phyloP scores from a whole-genome alignment of 2,797 vertebrate genomes.

The Harpagifer antarcticus region DNA sequence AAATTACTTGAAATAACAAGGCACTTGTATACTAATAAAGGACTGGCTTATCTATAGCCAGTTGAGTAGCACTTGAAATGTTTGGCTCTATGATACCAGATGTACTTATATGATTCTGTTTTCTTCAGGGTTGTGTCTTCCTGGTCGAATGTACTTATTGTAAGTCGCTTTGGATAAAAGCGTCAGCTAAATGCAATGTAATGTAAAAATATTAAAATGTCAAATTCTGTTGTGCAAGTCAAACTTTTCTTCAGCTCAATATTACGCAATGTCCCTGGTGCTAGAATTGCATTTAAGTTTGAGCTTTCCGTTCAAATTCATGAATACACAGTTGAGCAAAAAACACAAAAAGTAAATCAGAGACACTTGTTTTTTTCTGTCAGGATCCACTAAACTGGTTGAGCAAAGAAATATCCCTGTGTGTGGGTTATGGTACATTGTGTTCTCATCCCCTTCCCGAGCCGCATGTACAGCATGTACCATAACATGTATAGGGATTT shows the following conservation, averaged over 20 bases:
- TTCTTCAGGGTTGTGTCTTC: too few species aligned
- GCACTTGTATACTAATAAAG: too few species aligned
- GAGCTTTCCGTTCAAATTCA: conserved; percentile 6
- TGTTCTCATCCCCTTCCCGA: conserved; percentile 44
- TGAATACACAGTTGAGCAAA: not conserved
- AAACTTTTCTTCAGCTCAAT: not conserved
- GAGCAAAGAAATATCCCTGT: conserved; percentile 9
- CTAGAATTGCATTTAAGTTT: too few species aligned
- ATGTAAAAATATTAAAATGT: too few species aligned
- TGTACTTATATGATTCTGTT: too few species aligned
- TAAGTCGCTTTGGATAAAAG: too few species aligned
- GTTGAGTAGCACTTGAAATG: too few species aligned
- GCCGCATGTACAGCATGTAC: conserved; percentile 41
- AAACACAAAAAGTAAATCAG: not conserved
- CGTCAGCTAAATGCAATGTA: too few species aligned
- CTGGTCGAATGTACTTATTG: too few species aligned
- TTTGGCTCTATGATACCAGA: too few species aligned
- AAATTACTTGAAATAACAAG: not conserved
- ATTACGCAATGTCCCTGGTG: not conserved
- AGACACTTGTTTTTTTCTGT: not conserved
- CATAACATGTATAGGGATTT: not conserved
- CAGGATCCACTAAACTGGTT: conserved; percentile 1
- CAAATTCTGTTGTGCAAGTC: not conserved
- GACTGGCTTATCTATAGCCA: too few species aligned
- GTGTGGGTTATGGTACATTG: conserved; percentile 43